Percentiles rank a stretch among this genome's conserved stretches.
These are phyloP conservation scores for Sturmia bella DNA, from an alignment of 2,888 invertebrate genomes.

Conservation along the genomic window DNA sequence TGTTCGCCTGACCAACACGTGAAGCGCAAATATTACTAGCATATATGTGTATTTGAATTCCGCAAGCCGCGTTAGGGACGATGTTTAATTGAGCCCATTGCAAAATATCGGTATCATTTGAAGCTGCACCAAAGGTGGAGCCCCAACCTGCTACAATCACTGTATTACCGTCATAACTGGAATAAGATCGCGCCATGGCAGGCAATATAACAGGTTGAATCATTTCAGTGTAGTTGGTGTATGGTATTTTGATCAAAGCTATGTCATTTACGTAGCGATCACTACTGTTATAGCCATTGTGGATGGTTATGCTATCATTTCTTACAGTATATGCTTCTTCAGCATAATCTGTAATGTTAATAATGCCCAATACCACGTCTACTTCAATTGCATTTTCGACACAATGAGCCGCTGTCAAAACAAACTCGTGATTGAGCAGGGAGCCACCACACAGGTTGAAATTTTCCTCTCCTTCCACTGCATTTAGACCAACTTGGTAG, in stretches of 20 bases:
- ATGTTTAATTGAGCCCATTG: too few species aligned
- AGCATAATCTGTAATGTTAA: neutral
- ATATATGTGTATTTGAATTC: too few species aligned
- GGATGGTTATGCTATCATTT: neutral
- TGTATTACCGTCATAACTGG: too few species aligned
- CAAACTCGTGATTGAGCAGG: neutral
- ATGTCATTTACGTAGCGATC: neutral
- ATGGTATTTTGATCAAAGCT: neutral
- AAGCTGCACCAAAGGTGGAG: too few species aligned
- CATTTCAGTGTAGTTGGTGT: neutral
- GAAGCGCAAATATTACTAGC: neutral
- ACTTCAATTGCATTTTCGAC: neutral
- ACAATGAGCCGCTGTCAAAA: conserved; percentile 7
- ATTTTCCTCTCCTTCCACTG: neutral
- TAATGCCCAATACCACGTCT: neutral
- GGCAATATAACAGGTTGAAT: neutral
- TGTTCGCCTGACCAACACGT: neutral
- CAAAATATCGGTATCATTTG: too few species aligned
- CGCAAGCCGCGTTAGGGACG: too few species aligned
- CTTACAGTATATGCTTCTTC: neutral
- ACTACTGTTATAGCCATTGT: too few species aligned
- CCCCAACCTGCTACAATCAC: too few species aligned
- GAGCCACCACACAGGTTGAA: neutral
- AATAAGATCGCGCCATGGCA: too few species aligned
- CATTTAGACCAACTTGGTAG: too few species aligned